Evolutionary conservation across 2,888 invertebrate genomes (phyloP), one percentile per base, ranked within the genome.

Genomic region (Ethmia dodecea): DNA sequence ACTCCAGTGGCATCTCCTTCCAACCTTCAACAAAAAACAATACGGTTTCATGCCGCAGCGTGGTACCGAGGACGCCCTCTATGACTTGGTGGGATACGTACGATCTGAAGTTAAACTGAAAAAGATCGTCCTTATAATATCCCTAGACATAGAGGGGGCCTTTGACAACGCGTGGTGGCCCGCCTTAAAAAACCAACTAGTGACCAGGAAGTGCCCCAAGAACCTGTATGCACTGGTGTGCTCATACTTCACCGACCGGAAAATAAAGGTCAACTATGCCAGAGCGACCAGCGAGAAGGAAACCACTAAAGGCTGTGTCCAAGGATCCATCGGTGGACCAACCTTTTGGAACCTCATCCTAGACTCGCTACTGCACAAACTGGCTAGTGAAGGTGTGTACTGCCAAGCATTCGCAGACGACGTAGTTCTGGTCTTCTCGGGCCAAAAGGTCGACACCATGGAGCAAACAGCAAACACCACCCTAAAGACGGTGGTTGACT

Each of bases 391-490:
- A 11, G 27, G 27, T 6, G 2, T 11, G 2, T 27, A 13, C 13
- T 27, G 24, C n/a, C 24, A 24, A n/a, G 13, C 27, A 8, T 27
- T 13, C 12, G 27, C 27, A n/a, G 27, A 27, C 9, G 27, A 27
- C 11, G 13, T 27, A 10, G 18, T 43, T 0, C 11, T 47, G 4
- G 27, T 42, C 0, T 27, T 47, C 6, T 37, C 38, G 3, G 43
- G 39, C 0, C 13, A 37, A 2, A 40, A 43, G 0, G 42, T 36
- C 2, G 4, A 11, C 0, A 41, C 37, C 2, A 14, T 49, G 0
- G 14, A 42, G 12, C 3, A 5, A 14, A 18, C 13, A 0, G 43
- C 47, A 1, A 48, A 47, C 35, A 40, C 34, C 13, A 39, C 41
- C 2, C 45, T 50, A 10, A 40, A 13, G 2, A 13, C 34, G 38